Base-by-base conservation (phyloP, 1,140 invertebrate genomes). In the Cataglyphis hispanica region DNA sequence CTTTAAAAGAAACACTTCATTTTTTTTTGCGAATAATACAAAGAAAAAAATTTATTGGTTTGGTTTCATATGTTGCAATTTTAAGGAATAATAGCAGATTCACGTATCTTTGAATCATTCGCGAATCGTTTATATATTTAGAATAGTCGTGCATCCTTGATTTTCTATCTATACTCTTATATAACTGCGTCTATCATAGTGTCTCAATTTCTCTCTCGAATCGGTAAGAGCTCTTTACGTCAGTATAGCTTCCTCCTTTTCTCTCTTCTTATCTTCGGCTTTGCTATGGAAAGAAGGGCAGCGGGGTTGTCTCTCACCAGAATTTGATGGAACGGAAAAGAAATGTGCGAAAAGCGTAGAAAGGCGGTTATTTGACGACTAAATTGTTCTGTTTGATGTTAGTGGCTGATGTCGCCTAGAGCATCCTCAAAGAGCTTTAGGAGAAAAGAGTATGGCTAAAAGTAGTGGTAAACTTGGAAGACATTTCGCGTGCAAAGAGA, bases 311-410 rank as follows among this genome's bases (percentile, higher is more conserved):
- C 53, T 83, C 46, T 46, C 53, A 81, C 53, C n/a, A 31, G 27
- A 53, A 50, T 34, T 58, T 31, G 22, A 40, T 31, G 50, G 58
- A 63, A 64, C 25, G 61, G 37, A 58, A 53, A 53, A 53, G 77
- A 10, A 25, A 43, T 27, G 27, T 8, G 31, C 0, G 40, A 13
- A 4, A 37, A 31, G 34, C 8, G 40, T 8, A 34, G 34, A 50
- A 72, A 74, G 53, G 27, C 27, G 77, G 69, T 93, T 93, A 90
- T 93, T 93, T 92, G 91, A 88, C 85, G 90, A 90, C 87, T 91
- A 92, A 93, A 93, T 93, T 92, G 91, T 91, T 86, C 87, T 92
- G 89, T 94, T 93, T 93, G 91, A 93, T 91, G 92, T 92, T 87
- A 76, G 60, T 69, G 86, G 84, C 61, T 92, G 91, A 91, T 89